Percentiles rank a stretch among this genome's conserved stretches.
phyloP scores from a whole-genome alignment of 2,113 vertebrate species.

The Zeus faber region DNA sequence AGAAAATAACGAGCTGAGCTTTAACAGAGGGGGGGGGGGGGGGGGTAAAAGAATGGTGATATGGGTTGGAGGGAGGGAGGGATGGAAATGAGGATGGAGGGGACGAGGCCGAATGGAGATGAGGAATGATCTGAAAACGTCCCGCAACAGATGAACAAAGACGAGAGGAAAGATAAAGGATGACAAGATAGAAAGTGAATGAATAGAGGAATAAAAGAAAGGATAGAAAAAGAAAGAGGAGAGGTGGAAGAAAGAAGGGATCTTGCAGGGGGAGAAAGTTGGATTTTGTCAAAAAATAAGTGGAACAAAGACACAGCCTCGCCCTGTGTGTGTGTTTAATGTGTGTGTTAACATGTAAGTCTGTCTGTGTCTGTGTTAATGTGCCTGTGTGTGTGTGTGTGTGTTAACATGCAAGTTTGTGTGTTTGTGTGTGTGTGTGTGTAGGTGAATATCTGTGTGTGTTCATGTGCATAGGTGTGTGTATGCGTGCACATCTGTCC shows the following conservation, averaged over 20 bases:
- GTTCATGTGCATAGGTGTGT: constrained; percentile 13
- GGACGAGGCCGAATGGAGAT: background rate
- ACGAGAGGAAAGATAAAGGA: constrained; percentile 1
- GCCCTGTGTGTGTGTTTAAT: too few relatives aligned
- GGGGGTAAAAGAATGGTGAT: constrained; percentile 20
- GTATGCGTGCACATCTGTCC: background rate
- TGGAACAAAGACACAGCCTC: background rate
- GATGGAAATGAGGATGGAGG: constrained; percentile 6
- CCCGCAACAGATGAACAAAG: too few relatives aligned
- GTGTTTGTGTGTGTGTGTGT: background rate
- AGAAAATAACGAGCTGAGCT: constrained; percentile 9
- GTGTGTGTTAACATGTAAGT: too few relatives aligned
- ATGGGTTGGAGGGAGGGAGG: constrained; percentile 7
- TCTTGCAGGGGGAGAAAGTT: too few relatives aligned
- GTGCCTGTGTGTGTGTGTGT: too few relatives aligned
- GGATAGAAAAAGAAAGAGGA: too few relatives aligned
- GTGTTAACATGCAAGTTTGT: too few relatives aligned
- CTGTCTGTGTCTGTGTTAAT: too few relatives aligned
- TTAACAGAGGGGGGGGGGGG: constrained; percentile 12
- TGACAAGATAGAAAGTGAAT: too few relatives aligned
- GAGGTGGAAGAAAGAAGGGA: too few relatives aligned
- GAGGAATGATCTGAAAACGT: constrained; percentile 6
- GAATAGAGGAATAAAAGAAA: too few relatives aligned
- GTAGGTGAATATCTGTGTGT: background rate
- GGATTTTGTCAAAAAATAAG: too few relatives aligned